phyloP scores from a whole-genome alignment of 2,888 invertebrate genomes.

The Encarsia formosa region DNA sequence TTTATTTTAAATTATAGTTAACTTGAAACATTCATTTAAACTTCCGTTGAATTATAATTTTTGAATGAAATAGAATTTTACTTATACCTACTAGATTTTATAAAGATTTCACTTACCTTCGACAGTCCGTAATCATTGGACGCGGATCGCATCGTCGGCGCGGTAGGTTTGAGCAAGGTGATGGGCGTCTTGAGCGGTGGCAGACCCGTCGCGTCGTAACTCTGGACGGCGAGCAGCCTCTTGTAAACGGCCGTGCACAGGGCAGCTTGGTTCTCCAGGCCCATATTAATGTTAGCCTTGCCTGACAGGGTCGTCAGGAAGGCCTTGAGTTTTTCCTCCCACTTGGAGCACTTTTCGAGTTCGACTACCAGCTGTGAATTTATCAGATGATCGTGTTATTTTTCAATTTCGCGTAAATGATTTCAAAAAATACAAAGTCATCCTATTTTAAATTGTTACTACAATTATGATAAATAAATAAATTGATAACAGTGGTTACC shows the following conservation, averaged over 20 bases:
- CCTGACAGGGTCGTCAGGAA: conserved; percentile 53
- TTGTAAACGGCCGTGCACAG: conserved; percentile 53
- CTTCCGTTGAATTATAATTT: no score
- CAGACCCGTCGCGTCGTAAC: conserved; percentile 51
- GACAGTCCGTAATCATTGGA: conserved; percentile 65
- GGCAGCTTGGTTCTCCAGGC: conserved; percentile 48
- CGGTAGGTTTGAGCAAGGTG: conserved; percentile 64
- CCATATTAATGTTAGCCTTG: conserved; percentile 39
- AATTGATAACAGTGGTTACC: conserved; percentile 36
- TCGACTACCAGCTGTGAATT: conserved; percentile 40
- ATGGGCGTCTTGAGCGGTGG: conserved; percentile 59
- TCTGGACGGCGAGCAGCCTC: conserved; percentile 56
- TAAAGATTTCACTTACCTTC: conserved; percentile 39
- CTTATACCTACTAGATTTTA: no score
- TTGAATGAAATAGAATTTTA: no score
- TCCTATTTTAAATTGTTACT: background rate
- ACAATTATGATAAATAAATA: background rate
- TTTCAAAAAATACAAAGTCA: background rate
- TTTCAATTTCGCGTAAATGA: no score
- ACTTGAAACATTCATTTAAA: no score
- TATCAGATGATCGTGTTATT: no score
- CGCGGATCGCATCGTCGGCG: conserved; percentile 53
- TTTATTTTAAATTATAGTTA: no score
- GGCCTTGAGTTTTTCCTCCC: conserved; percentile 57
- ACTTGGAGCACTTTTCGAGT: conserved; percentile 55